phyloP scores from a whole-genome alignment of 2,888 invertebrate genomes.

The Abscondita cerata region DNA sequence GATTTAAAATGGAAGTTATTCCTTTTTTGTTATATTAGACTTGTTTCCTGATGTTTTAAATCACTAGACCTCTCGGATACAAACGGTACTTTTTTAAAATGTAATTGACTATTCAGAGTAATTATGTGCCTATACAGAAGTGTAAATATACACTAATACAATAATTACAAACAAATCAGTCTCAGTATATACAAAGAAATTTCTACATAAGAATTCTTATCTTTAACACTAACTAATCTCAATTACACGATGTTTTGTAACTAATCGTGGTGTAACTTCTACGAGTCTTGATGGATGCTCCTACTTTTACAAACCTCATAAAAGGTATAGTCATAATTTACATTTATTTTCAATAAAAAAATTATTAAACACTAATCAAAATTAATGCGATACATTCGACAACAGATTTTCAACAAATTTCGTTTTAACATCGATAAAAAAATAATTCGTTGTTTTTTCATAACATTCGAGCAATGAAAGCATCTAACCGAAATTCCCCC shows the following conservation, averaged over 20 bases:
- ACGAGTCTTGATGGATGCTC: constrained; percentile 1
- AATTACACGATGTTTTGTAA: constrained; percentile 19
- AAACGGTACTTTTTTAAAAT: not conserved
- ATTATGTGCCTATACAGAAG: constrained; percentile 26
- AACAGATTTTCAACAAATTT: no score
- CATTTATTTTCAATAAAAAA: constrained; percentile 2
- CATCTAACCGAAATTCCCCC: no score
- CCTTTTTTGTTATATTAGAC: not conserved
- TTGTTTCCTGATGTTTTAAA: no score
- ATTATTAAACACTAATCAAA: not conserved
- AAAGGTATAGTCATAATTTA: constrained; percentile 5
- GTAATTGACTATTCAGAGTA: constrained; percentile 20
- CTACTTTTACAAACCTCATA: constrained; percentile 16
- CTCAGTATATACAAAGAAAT: constrained; percentile 32
- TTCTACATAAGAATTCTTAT: constrained; percentile 20
- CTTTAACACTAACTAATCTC: constrained; percentile 23
- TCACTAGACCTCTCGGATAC: not conserved
- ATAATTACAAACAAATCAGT: constrained; percentile 34
- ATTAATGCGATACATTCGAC: no score
- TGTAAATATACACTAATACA: constrained; percentile 33
- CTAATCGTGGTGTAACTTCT: constrained; percentile 10
- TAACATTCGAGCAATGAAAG: no score
- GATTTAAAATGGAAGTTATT: not conserved
- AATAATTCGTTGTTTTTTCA: no score
- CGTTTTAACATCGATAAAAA: no score